Evolutionary conservation across 2,888 invertebrate genomes (phyloP).

Genomic region (Campoplex nolae): DNA sequence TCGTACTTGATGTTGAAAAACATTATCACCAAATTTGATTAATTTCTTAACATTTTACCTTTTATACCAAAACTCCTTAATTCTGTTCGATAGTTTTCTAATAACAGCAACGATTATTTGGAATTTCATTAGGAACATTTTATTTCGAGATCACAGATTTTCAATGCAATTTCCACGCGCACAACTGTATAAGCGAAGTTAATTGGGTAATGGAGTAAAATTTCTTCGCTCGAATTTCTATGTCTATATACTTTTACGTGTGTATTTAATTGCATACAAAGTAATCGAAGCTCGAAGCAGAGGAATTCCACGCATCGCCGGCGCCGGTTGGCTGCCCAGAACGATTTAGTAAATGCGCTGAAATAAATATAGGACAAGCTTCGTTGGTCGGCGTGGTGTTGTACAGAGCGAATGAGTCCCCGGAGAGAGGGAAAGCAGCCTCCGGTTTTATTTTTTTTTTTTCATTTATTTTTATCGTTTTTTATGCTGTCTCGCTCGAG

Average conservation of each 20-base stretch:
- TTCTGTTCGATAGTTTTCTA: background rate
- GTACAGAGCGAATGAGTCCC: slow-evolving; percentile 17
- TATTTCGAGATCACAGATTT: background rate
- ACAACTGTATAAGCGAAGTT: background rate
- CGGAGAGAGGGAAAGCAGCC: slow-evolving; percentile 56
- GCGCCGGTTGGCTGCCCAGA: slow-evolving; percentile 61
- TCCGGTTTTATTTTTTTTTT: slow-evolving; percentile 42
- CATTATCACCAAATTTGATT: too few relatives aligned
- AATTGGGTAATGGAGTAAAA: background rate
- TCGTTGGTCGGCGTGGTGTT: slow-evolving; percentile 46
- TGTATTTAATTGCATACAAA: slow-evolving; percentile 22
- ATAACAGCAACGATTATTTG: background rate
- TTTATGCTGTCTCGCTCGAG: slow-evolving; percentile 28
- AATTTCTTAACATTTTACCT: too few relatives aligned
- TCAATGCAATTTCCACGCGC: background rate
- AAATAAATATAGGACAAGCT: slow-evolving; percentile 43
- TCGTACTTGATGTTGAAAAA: too few relatives aligned
- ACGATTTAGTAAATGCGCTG: slow-evolving; percentile 49
- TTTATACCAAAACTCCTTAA: background rate
- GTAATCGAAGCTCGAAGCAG: slow-evolving; percentile 49
- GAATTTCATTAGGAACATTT: background rate
- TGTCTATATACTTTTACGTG: background rate
- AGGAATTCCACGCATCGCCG: slow-evolving; percentile 59
- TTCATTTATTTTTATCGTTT: background rate
- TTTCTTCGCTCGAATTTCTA: background rate